Base-by-base conservation (phyloP, 2,113 vertebrate genomes). In the Jaculus jaculus region DNA sequence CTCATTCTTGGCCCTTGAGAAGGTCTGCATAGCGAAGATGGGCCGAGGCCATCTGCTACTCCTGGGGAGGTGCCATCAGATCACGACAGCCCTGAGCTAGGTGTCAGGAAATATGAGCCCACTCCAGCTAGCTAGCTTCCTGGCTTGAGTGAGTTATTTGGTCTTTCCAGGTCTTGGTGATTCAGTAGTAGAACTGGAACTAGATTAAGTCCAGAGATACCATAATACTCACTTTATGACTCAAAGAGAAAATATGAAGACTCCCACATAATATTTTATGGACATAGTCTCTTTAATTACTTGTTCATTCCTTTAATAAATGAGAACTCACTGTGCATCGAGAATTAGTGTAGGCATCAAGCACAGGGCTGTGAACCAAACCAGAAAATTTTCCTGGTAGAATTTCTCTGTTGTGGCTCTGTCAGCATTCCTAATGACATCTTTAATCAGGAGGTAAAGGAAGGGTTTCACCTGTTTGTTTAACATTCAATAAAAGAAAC, bases 1-100 rank as follows among this genome's bases (percentile, higher is more conserved):
- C 82, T 95, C 60, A 39, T 93, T 91, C 66, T 88, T 96, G 94
- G 73, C 87, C 88, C 78, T 61, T 20, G 39, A 88, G 78, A 84
- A 92, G 39, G 71, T 91, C 85, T 79, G n/a, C 90, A 73, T 42
- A 84, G 34, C 26, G 61, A 93, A 75, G 68, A 90, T 82, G 78
- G 94, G 61, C 81, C 47, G 69, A 71, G 69, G 63, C 85, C 82
- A 92, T 72, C 94, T 96, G 92, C 73, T 85, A 37, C 66, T 96
- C 78, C 86, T 88, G 92, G 71, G 51, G 3, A 91, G n/a, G 8
- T 82, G 85, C 93, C 78, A 95, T 9, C 18, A 21, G 87, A 81
- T 84, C 0, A 4, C 69, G 73, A 93, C 78, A 92, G 47, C 30
- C 18, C 39, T 80, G 34, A n/a, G 84, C 74, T 74, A 60, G 5